phyloP scores from a whole-genome alignment of 2,888 invertebrate genomes.

The Suillia variegata region DNA sequence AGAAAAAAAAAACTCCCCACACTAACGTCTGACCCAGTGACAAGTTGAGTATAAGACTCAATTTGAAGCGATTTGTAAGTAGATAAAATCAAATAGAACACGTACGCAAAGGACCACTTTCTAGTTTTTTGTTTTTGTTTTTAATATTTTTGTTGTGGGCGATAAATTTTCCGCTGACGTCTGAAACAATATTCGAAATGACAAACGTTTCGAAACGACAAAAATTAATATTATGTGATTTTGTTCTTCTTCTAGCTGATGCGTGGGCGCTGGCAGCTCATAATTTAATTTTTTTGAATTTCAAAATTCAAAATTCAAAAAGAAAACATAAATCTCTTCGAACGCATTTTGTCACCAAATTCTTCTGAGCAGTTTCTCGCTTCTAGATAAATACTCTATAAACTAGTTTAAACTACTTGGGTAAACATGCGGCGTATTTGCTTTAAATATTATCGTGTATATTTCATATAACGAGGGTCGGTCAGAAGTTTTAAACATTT shows the following conservation, averaged over 20 bases:
- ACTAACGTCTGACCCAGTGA: no score
- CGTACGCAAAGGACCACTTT: background rate
- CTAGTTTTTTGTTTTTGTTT: background rate
- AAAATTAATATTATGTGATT: no score
- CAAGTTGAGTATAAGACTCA: no score
- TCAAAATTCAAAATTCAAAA: no score
- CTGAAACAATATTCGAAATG: background rate
- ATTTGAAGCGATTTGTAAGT: no score
- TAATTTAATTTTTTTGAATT: background rate
- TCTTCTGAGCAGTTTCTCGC: no score
- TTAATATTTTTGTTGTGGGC: conserved; percentile 18
- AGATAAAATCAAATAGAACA: no score
- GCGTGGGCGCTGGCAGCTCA: background rate
- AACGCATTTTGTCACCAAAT: no score
- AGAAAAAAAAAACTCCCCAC: no score
- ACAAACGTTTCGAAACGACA: background rate
- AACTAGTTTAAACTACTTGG: background rate
- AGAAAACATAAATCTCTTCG: no score
- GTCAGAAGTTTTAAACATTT: no score
- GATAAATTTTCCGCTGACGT: conserved; percentile 10
- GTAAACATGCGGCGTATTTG: background rate
- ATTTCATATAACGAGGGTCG: background rate
- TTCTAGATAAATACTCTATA: background rate
- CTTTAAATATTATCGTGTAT: background rate
- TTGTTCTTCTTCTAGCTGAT: no score